Conservation (phyloP, 2,113 vertebrate genomes). For the Garra rufa region DNA sequence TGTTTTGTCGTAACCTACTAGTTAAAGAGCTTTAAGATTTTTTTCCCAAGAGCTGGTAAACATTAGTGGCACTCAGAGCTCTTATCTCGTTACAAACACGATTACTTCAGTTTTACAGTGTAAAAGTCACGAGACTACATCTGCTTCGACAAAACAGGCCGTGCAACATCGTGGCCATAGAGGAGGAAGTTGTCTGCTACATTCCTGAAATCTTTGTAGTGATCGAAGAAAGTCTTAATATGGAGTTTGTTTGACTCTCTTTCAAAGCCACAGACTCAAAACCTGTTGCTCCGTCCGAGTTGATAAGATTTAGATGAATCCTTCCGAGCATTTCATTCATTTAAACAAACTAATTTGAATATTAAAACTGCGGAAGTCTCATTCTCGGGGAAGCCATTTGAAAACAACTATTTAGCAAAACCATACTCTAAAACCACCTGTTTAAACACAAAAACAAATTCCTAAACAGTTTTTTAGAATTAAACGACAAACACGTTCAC, state of each 20-base stretch:
- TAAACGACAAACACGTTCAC: conserved; percentile 13
- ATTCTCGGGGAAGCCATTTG: background rate
- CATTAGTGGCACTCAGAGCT: background rate
- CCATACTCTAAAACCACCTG: background rate
- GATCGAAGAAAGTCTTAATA: background rate
- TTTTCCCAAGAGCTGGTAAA: background rate
- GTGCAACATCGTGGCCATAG: conserved; percentile 36
- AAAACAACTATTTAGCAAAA: background rate
- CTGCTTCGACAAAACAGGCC: conserved; percentile 26
- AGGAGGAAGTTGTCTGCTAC: conserved; percentile 39
- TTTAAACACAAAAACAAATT: background rate
- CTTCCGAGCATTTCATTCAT: background rate
- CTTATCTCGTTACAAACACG: background rate
- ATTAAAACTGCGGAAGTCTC: conserved; percentile 45
- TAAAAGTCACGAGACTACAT: conserved; percentile 39
- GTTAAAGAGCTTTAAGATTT: background rate
- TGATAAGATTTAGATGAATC: background rate
- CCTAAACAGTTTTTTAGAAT: background rate
- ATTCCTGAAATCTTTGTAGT: conserved; percentile 42
- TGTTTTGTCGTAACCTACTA: background rate
- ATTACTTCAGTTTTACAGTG: background rate
- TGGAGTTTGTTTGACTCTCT: background rate
- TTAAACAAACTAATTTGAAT: background rate
- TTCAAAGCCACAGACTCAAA: background rate
- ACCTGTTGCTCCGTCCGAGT: conserved; percentile 41